Evolutionary conservation across 64 coral and sea anemone species (phyloP).

Genomic region (Montipora capricornis): DNA sequence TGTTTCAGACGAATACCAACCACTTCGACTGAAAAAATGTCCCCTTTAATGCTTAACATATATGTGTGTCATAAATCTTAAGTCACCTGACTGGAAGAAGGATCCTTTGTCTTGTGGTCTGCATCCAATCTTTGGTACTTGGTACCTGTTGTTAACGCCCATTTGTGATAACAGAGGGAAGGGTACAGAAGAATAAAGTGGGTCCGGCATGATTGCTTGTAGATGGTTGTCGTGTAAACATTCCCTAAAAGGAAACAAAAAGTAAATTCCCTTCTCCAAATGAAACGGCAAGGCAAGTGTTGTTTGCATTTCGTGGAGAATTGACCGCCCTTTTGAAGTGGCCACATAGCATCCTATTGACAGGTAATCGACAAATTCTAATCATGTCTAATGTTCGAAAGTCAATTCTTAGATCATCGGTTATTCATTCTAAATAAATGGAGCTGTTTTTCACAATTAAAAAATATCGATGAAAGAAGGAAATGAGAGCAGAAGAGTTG

Average conservation of each 20-base stretch:
- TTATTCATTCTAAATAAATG: no score
- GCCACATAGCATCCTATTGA: background rate
- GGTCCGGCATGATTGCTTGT: conserved; percentile 15
- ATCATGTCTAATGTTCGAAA: no score
- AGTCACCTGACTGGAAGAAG: conserved; percentile 50
- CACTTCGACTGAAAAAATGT: background rate
- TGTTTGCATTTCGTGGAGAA: background rate
- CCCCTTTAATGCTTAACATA: no score
- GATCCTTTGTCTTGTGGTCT: conserved; percentile 42
- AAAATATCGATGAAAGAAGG: background rate
- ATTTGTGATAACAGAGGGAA: conserved; percentile 36
- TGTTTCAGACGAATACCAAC: background rate
- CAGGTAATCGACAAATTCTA: background rate
- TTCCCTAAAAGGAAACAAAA: background rate
- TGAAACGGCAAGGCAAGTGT: background rate
- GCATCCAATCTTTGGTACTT: conserved; percentile 41
- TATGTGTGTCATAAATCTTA: background rate
- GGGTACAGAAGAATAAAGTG: conserved; percentile 19
- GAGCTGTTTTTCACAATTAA: background rate
- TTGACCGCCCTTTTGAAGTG: background rate
- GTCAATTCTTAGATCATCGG: no score
- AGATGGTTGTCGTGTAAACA: conserved; percentile 14
- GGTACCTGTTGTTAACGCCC: conserved; percentile 46
- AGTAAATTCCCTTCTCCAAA: background rate
- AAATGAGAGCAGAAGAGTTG: background rate